These are phyloP conservation scores for Sminthopsis crassicaudata DNA, from an alignment of 2,113 vertebrate species.

Conservation along the genomic window DNA sequence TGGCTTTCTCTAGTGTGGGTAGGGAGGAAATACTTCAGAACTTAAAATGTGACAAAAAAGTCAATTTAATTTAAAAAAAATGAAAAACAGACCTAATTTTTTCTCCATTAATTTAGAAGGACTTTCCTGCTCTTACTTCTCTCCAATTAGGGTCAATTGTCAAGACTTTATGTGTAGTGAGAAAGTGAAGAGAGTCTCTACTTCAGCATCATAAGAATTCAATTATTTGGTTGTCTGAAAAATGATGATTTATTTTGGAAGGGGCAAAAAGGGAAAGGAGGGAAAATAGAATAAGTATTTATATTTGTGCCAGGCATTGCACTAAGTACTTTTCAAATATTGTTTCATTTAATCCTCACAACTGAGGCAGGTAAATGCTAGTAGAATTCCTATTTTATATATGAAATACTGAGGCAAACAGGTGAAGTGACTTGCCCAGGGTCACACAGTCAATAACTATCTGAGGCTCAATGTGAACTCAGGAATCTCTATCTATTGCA, in stretches of 20 bases:
- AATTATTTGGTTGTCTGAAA: background rate
- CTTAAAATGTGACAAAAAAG: no score
- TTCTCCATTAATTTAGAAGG: background rate
- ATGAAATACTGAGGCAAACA: background rate
- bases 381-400: background rate
- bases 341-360: constrained; percentile 13
- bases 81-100: background rate
- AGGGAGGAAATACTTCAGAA: no score
- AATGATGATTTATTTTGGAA: background rate
- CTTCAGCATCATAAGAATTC: background rate
- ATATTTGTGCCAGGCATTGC: background rate
- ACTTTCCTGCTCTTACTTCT: background rate
- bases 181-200: background rate
- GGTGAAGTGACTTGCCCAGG: background rate
- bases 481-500: background rate
- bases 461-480: background rate
- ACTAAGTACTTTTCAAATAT: constrained; percentile 4
- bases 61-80: no score
- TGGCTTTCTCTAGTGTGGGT: background rate
- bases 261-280: background rate
- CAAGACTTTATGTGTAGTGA: background rate
- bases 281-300: background rate
- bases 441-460: background rate
- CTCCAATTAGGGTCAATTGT: background rate
- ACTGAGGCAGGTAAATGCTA: background rate